A percentile compares a stretch with the other conserved stretches of the same genome.
Conservation (phyloP, 2,797 vertebrate genomes). For the Cirrhinus molitorella region DNA sequence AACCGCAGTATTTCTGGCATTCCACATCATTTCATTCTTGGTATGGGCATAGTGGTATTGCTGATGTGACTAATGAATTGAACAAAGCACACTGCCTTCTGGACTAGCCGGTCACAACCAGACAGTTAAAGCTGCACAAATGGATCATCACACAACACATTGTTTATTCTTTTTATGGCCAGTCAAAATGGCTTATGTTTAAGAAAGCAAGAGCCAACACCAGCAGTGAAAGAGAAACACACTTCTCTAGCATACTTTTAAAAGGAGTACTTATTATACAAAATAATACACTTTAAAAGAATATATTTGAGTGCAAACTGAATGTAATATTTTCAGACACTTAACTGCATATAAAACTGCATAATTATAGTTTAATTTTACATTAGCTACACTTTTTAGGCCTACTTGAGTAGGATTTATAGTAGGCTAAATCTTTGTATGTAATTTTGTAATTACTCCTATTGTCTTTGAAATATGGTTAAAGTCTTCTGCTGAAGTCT, state of each 20-base stretch:
- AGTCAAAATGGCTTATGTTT: background rate
- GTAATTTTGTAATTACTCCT: background rate
- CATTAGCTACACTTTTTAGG: background rate
- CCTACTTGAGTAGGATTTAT: background rate
- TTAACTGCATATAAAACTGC: background rate
- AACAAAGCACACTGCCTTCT: background rate
- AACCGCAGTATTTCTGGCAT: background rate
- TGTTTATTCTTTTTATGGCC: background rate
- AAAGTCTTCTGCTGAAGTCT: background rate
- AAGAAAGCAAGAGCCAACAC: background rate
- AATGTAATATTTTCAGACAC: background rate
- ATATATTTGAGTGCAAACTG: background rate
- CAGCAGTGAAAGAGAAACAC: background rate
- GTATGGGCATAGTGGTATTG: background rate
- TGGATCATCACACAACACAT: background rate
- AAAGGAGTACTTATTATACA: background rate
- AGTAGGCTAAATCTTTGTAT: background rate
- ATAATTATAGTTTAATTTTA: background rate
- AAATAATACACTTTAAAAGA: background rate
- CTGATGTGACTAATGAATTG: constrained; percentile 9
- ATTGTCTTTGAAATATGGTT: background rate
- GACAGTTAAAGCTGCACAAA: constrained; percentile 1
- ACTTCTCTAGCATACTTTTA: background rate
- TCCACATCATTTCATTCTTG: constrained; percentile 2
- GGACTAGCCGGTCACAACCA: background rate